Evolutionary conservation across 2,888 invertebrate species (phyloP), one percentile per base, ranked within the genome.

Genomic region (Ceraclea dissimilis): DNA sequence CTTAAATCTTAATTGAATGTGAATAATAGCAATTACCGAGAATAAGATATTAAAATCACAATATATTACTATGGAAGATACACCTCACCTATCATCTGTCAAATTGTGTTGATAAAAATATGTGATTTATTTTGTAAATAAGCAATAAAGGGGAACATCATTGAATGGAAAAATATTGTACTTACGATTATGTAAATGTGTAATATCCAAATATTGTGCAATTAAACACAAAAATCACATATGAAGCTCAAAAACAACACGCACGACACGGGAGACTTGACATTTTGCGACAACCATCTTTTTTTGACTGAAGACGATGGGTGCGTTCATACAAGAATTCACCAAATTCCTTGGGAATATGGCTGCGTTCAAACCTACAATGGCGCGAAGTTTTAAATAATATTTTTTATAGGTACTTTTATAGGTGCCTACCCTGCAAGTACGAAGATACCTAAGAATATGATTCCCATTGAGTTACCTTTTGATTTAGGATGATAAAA

Each of bases 81-180:
- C 58, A 55, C 58, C 54, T 58, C 54, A 55, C 54, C 52, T 54
- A 46, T 50, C 57, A 57, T 33, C 54, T 54, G 54, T 57, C 57
- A 57, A 57, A 57, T 46, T n/a, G 11, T 11, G 18, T 6, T 11
- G 20, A 19, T 18, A 6, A 19, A 19, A 46, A 18, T 16, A 46
- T 5, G 19, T 6, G 19, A 39, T 18, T 18, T 19, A 19, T 18
- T n/a, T 2, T 18, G 46, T 19, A 46, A 46, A 18, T 19, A 46
- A 4, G 5, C 16, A 16, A 46, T 18, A 5, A 17, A 16, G 18
- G n/a, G 18, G 19, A 8, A 2, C 2, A 6, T 17, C 16, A 8
- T 51, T 55, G 55, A 55, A 55, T 55, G 43, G 51, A 31, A 51
- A 51, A 33, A 51, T 21, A 20, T 21, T 46, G 31, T 21, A 46